Percentiles rank a stretch among this genome's conserved stretches.
These are phyloP conservation scores for Knipowitschia caucasica DNA, from an alignment of 2,797 vertebrate species.

Conservation along the genomic window DNA sequence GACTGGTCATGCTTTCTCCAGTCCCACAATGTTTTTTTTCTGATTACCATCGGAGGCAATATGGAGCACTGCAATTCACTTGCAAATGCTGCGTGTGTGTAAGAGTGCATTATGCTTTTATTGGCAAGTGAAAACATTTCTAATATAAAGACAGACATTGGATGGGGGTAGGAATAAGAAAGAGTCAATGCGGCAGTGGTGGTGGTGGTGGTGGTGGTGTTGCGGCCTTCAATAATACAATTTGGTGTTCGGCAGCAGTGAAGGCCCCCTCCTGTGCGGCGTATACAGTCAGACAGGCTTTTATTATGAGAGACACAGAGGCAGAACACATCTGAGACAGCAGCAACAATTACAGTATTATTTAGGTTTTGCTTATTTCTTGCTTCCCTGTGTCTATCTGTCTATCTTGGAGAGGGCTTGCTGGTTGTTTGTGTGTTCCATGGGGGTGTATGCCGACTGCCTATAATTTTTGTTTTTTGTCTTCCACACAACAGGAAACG, in stretches of 20 bases:
- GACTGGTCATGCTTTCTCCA: conserved; percentile 60
- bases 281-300: conserved; percentile 58
- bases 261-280: conserved; percentile 55
- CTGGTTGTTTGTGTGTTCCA: conserved; percentile 12
- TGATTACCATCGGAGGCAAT: conserved; percentile 68
- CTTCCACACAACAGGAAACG: conserved; percentile 36
- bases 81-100: conserved; percentile 68
- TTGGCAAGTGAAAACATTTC: conserved; percentile 69
- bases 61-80: conserved; percentile 67
- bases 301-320: conserved; percentile 58
- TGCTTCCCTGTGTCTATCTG: conserved; percentile 37
- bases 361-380: conserved; percentile 56
- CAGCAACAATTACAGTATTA: conserved; percentile 56
- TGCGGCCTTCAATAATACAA: conserved; percentile 62
- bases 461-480: conserved; percentile 27
- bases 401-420: conserved; percentile 18
- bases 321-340: conserved; percentile 47
- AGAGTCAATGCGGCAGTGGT: neutral
- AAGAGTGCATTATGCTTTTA: conserved; percentile 66
- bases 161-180: conserved; percentile 6
- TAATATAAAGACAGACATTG: conserved; percentile 61
- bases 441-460: conserved; percentile 8
- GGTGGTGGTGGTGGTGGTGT: conserved; percentile 30
- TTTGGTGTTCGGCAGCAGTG: conserved; percentile 55
- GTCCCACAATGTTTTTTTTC: conserved; percentile 60